Evolutionary conservation across 2,888 invertebrate genomes (phyloP).

Genomic region (Dyspetes luteomarginatus): DNA sequence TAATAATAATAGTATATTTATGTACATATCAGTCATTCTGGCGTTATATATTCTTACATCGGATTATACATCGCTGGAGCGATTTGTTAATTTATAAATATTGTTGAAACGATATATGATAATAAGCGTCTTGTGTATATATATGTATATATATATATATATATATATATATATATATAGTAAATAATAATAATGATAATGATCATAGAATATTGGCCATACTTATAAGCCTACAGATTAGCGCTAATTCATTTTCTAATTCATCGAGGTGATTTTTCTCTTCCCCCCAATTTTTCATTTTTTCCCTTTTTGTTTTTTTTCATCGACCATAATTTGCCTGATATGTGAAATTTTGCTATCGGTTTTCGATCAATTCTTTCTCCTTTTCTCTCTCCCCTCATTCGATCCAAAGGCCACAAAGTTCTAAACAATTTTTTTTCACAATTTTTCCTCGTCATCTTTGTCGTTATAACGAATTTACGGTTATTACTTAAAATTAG

Average conservation of each 20-base stretch:
- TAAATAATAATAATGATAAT: constrained; percentile 28
- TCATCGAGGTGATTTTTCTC: constrained; percentile 1
- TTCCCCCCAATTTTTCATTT: too few species aligned
- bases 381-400: constrained; percentile 2
- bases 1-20: too few species aligned
- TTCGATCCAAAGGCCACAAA: constrained; percentile 25
- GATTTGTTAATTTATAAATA: constrained; percentile 33
- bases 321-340: constrained; percentile 20
- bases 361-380: constrained; percentile 11
- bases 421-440: constrained; percentile 8
- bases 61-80: neutral
- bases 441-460: neutral
- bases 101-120: constrained; percentile 31
- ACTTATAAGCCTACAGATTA: constrained; percentile 13
- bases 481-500: neutral
- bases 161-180: constrained; percentile 14
- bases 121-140: constrained; percentile 49
- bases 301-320: too few species aligned
- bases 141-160: constrained; percentile 8
- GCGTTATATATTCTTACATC: constrained; percentile 31
- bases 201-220: constrained; percentile 9
- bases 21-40: constrained; percentile 1
- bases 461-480: neutral
- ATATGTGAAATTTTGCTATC: constrained; percentile 51
- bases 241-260: constrained; percentile 22